Percentiles rank a stretch among this genome's conserved stretches.
Conservation (phyloP, 2,797 vertebrate species). For the Molothrus aeneus region DNA sequence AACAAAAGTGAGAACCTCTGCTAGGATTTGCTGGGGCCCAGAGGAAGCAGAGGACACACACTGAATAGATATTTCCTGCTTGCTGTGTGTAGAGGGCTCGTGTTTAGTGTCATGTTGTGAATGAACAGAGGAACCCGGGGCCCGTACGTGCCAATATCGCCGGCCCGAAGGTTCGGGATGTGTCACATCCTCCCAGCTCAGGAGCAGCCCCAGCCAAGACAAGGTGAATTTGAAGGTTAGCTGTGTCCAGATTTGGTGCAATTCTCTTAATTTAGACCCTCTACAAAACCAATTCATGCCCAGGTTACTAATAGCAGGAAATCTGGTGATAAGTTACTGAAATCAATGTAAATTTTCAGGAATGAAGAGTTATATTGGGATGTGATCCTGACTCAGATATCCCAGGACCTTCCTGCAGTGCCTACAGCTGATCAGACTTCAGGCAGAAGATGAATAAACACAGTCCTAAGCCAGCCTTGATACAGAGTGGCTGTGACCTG, state of each 20-base stretch:
- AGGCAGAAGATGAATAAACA: neutral
- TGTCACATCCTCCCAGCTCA: constrained; percentile 54
- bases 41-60: constrained; percentile 59
- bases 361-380: neutral
- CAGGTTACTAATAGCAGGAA: neutral
- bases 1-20: constrained; percentile 70
- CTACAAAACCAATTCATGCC: neutral
- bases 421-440: neutral
- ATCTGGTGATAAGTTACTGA: neutral
- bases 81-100: constrained; percentile 19
- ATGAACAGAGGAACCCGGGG: constrained; percentile 61
- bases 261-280: neutral
- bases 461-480: neutral
- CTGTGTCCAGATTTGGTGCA: neutral
- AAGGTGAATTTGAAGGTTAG: constrained; percentile 37
- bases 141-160: neutral
- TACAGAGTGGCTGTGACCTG: neutral
- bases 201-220: neutral
- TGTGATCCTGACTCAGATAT: neutral
- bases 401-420: neutral
- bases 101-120: constrained; percentile 56
- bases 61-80: constrained; percentile 64
- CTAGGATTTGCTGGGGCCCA: constrained; percentile 51
- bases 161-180: constrained; percentile 29
- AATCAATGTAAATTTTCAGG: neutral